A percentile compares a stretch with the other conserved stretches of the same genome.
phyloP scores from a whole-genome alignment of 2,113 vertebrate genomes.

The Equus przewalskii region DNA sequence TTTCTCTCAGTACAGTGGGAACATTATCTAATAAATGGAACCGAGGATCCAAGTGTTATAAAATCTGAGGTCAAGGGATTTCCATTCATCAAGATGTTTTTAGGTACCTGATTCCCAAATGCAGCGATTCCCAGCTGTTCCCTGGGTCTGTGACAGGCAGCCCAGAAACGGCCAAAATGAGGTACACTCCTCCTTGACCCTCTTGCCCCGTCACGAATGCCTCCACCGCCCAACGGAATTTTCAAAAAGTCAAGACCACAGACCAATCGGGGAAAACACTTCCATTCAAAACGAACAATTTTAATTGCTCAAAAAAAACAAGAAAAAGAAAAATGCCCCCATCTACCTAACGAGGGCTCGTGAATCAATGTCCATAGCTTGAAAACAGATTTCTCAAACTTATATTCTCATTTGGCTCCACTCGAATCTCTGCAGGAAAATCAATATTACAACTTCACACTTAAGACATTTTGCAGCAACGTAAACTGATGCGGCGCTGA shows the following conservation, averaged over 20 bases:
- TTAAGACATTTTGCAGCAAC: constrained; percentile 75
- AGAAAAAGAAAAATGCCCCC: background rate
- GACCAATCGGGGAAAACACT: constrained; percentile 44
- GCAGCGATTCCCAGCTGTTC: background rate
- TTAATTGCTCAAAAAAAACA: constrained; percentile 70
- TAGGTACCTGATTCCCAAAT: background rate
- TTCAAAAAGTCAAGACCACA: constrained; percentile 52
- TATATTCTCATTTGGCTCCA: constrained; percentile 79
- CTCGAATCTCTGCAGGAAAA: constrained; percentile 81
- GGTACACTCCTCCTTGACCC: background rate
- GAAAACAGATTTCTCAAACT: constrained; percentile 84
- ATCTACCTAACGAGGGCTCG: constrained; percentile 63
- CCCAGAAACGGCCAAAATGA: background rate
- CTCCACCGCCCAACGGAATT: constrained; percentile 33
- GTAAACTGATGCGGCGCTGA: background rate
- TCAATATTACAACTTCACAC: constrained; percentile 86
- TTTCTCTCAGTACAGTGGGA: background rate
- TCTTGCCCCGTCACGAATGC: fast-evolving
- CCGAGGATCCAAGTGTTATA: background rate
- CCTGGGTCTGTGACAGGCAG: background rate
- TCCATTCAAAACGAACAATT: constrained; percentile 79
- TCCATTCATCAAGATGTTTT: background rate
- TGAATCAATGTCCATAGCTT: constrained; percentile 83
- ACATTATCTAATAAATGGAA: background rate
- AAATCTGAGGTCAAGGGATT: constrained; percentile 47